Percentiles rank a stretch among this genome's conserved stretches.
Evolutionary conservation across 2,797 vertebrate species (phyloP).

Genomic region (Argyrosomus regius): DNA sequence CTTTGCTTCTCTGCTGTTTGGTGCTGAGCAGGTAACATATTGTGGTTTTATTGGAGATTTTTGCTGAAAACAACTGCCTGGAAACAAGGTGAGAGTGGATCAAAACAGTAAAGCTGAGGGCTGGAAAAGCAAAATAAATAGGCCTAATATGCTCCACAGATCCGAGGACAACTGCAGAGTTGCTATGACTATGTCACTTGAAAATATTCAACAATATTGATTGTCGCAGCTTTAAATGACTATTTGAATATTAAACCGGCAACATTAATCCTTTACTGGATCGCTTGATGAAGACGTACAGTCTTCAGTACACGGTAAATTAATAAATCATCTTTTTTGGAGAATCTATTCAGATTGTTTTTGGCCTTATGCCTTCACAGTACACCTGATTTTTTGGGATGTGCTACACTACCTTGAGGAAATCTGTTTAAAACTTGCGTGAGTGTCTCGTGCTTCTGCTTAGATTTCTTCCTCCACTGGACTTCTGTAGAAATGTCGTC

Average conservation of each 20-base stretch:
- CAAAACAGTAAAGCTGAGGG: neutral
- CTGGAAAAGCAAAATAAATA: neutral
- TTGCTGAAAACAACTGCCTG: neutral
- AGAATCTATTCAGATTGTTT: neutral
- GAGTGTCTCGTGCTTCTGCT: conserved; percentile 8
- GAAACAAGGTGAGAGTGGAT: neutral
- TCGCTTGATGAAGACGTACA: neutral
- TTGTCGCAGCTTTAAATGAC: conserved; percentile 4
- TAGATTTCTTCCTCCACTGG: conserved; percentile 3
- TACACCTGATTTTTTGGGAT: neutral
- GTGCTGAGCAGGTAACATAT: neutral
- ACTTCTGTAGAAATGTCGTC: conserved; percentile 32
- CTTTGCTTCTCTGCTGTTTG: neutral
- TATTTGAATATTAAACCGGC: neutral
- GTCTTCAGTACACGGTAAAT: neutral
- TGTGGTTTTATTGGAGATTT: neutral
- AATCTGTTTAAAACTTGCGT: conserved; percentile 10
- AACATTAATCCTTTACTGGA: neutral
- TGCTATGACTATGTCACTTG: neutral
- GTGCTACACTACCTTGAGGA: neutral
- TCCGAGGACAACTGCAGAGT: neutral
- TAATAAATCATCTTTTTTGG: neutral
- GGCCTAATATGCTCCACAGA: neutral
- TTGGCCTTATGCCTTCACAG: neutral
- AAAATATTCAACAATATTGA: neutral